Base-by-base conservation (phyloP, 1,140 invertebrate genomes). In the Calliopsis andreniformis region DNA sequence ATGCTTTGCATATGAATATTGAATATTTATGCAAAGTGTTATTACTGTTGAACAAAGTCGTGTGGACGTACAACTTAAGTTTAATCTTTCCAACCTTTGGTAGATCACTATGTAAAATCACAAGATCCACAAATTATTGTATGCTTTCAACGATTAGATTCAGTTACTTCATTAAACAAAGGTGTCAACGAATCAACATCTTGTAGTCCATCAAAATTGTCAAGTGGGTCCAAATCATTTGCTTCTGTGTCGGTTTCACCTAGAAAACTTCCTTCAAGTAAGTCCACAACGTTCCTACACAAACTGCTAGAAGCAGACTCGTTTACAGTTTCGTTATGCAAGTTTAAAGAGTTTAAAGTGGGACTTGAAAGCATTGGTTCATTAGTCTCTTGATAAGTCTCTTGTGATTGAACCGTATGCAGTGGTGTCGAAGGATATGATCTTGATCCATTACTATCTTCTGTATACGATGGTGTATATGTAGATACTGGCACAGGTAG, bases 311-410 rank as follows among this genome's bases (percentile, higher is more conserved):
- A 84, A 45, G 63, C 28, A 49, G 63, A 45, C 14, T 66, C 62
- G 2, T 39, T 70, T 8, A 25, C 78, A 18, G 76, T 76, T 25
- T 88, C 88, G 18, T 77, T 78, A 18, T 88, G 84, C 2, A 91
- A 82, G 77, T 90, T 91, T 14, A 92, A 73, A 45, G 91, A 90
- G 76, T 91, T 92, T 3, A 92, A 56, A 0, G 89, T 91, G 0
- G 91, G 90, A 80, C 86, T 92, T n/a, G 90, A 92, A 0, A 92
- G 73, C 87, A 92, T 91, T 1, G 91, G 90, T 49, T 92, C 90
- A 56, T 89, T 90, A 28, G 81, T 88, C 55, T 91, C 90, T 2
- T 83, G 72, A 73, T 91, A 91, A 39, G 69, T 76, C 2, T 90
- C 88, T 10, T 86, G 83, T 0, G 83, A 75, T 32, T 87, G 86